A percentile compares a stretch with the other conserved stretches of the same genome.
These are phyloP conservation scores for Ambastaia sidthimunki DNA, from an alignment of 2,797 vertebrate species.

Conservation along the genomic window DNA sequence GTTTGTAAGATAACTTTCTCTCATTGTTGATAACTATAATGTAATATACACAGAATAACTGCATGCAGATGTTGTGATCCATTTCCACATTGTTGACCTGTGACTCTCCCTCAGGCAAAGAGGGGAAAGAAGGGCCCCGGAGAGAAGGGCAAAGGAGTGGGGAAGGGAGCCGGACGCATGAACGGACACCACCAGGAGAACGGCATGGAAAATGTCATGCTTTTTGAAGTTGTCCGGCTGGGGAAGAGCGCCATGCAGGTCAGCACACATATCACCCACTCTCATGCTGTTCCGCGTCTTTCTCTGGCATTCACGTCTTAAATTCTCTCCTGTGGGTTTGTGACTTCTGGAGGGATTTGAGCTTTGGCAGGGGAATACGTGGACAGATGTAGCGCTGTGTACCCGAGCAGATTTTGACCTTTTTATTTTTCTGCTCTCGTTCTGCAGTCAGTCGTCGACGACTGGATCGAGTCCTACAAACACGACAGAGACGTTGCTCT, in stretches of 20 bases:
- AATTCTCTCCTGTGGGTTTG: conserved; percentile 22
- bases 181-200: conserved; percentile 99
- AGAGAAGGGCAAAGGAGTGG: conserved; percentile 89
- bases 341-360: conserved; percentile 16
- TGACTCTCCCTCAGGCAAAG: conserved; percentile 83
- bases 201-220: conserved; percentile 99
- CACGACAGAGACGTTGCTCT: conserved; percentile 96
- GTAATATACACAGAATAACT: background rate
- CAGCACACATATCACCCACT: conserved; percentile 44
- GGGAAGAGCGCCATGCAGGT: conserved; percentile 99
- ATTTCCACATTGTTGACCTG: conserved; percentile 5
- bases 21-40: background rate
- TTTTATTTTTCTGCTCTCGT: conserved; percentile 21
- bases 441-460: conserved; percentile 94
- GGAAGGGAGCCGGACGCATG: conserved; percentile 82
- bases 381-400: conserved; percentile 30
- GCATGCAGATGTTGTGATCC: background rate
- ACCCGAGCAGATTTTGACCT: conserved; percentile 12
- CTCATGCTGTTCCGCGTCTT: conserved; percentile 23
- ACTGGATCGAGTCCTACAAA: conserved; percentile 99
- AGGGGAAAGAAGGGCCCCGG: conserved; percentile 93
- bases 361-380: conserved; percentile 21
- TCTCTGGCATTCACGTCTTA: background rate
- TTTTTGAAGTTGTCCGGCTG: conserved; percentile 98
- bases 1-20: background rate